Evolutionary conservation across 2,888 invertebrate genomes (phyloP).

Genomic region (Tetranychus truncatus): DNA sequence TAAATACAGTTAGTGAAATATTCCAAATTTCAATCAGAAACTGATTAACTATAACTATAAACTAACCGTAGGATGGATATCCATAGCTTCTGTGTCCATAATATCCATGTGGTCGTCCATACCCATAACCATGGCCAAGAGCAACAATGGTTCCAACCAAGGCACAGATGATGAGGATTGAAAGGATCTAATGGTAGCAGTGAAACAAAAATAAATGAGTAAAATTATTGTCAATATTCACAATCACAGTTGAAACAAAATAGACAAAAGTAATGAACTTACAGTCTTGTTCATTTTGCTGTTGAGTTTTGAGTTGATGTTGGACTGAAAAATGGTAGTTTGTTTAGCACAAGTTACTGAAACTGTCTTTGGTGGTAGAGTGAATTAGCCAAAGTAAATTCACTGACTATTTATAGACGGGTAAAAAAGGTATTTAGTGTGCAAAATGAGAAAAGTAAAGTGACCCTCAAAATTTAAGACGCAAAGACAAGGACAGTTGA

Average conservation of each 20-base stretch:
- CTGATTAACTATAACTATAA: background rate
- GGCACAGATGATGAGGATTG: background rate
- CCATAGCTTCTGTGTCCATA: background rate
- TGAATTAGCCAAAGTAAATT: background rate
- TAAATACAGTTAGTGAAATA: background rate
- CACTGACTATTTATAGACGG: constrained; percentile 2
- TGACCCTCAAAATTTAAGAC: background rate
- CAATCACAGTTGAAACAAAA: background rate
- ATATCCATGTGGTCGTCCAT: background rate
- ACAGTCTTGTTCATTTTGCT: background rate
- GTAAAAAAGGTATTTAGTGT: background rate
- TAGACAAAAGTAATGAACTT: background rate
- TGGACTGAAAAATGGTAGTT: background rate
- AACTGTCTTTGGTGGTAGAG: background rate
- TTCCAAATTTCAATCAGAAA: background rate
- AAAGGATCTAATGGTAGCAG: background rate
- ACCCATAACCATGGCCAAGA: background rate
- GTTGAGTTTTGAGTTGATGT: background rate
- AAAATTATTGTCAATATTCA: background rate
- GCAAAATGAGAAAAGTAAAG: background rate
- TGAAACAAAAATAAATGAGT: background rate
- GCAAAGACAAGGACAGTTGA: background rate
- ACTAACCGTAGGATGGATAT: background rate
- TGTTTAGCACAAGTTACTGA: background rate
- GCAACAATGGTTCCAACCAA: background rate